Evolutionary conservation across 2,888 invertebrate species (phyloP), one percentile per base, ranked within the genome.

Genomic region (Drosophila austrosaltans): DNA sequence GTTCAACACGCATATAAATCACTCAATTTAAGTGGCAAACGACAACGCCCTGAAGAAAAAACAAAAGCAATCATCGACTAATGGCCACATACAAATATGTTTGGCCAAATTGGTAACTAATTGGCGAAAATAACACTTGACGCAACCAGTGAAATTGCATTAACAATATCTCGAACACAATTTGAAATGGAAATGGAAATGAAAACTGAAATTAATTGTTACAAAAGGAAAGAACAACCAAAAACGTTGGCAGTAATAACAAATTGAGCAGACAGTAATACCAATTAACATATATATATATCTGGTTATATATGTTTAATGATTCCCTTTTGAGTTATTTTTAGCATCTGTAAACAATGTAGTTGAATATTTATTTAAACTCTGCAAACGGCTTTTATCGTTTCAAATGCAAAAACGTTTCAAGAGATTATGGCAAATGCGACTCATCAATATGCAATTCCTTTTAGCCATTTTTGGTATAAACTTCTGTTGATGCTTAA

Each of bases 91-190:
- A 54, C 60, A 16, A 16, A 16, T 1, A 66, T 70, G 48, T 42
- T 54, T 63, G 20, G 57, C 84, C 72, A 75, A 88, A 87, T 86
- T 82, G 70, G 75, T 67, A 72, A 67, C 89, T 86, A 86, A 86
- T 86, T 86, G 85, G 89, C 84, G 82, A 88, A 86, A 88, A 80
- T 82, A 77, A 75, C 87, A 79, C 79, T 79, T 73, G 70, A 77
- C 77, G 69, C 66, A 79, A 42, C 40, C 30, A 39, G 32, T 42
- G 70, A 75, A 84, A 71, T 78, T 82, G 85, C 80, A 72, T 72
- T 79, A 73, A 28, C 7, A 7, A 53, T 12, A n/a, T 42, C 25
- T 8, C n/a, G 20, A 42, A 4, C 22, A 42, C 22, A 36, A 59
- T 10, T 3, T 53, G 58, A 74, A 74, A 63, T 32, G 64, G 75